Evolutionary conservation across 2,113 vertebrate species (phyloP).

Genomic region (Mormyrus iriodes): DNA sequence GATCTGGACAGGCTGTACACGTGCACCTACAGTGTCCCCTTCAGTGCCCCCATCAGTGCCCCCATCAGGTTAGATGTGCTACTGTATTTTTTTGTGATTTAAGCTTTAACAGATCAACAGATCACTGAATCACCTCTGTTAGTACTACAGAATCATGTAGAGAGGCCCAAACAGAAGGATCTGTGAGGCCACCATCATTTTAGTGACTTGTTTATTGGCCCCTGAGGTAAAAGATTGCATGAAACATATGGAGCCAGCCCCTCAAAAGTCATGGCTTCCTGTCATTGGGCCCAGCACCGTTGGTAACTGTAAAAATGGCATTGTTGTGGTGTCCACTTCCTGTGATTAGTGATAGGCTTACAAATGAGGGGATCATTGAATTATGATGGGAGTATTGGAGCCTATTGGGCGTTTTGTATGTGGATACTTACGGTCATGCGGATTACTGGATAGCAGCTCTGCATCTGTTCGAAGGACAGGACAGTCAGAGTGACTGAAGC

Average conservation of each 20-base stretch:
- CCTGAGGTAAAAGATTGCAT: background rate
- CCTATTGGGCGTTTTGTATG: background rate
- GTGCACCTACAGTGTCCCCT: background rate
- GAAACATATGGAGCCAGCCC: background rate
- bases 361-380: background rate
- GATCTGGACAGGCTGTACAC: background rate
- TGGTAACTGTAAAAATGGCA: background rate
- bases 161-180: background rate
- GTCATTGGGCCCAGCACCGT: background rate
- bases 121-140: background rate
- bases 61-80: background rate
- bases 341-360: background rate
- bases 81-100: background rate
- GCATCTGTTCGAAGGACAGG: too few species aligned
- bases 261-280: background rate
- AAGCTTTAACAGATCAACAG: background rate
- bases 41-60: background rate
- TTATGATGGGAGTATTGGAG: background rate
- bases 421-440: background rate
- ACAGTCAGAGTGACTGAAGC: too few species aligned
- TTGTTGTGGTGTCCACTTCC: background rate
- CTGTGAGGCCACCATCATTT: background rate
- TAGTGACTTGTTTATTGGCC: background rate
- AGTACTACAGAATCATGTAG: background rate
- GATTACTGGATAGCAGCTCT: too few species aligned